Evolutionary conservation across 2,797 vertebrate genomes (phyloP), one percentile per base, ranked within the genome.

Genomic region (Danio albolineatus): DNA sequence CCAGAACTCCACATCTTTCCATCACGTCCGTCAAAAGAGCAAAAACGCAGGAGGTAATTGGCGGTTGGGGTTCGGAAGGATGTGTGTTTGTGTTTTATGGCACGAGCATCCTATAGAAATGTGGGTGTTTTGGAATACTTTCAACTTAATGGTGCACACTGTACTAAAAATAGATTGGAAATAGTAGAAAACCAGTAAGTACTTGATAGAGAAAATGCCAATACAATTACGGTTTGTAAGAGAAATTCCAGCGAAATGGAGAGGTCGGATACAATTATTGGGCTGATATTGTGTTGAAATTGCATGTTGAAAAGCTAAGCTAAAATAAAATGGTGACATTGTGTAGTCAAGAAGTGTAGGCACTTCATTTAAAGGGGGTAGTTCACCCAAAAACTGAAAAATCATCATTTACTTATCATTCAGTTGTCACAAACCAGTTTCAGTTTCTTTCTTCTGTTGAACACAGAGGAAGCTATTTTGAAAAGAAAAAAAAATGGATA

Each of bases 21-120:
- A 91, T 92, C 90, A 90, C 83, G 83, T 76, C 84, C 83, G 88
- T 90, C 88, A 87, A 81, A 83, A 9, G 38, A 72, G 76, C 76
- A 79, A 28, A 28, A 72, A 80, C 38, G 17, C 43, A n/a, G 79
- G 70, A 87, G 80, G 65, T 84, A 89, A 90, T 90, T 91, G 44
- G 53, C 57, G 21, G 67, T 36, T 62, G 36, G 60, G 12, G 21
- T 41, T 9, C 13, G 19, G 72, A 69, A 54, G 54, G 7, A 10
- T 74, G 44, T 39, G n/a, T 48, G 69, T 67, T 41, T 67, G 54
- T 41, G 51, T 67, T 66, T 61, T 61, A 61, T 61, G 46, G 56
- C 56, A 61, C 39, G 19, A 49, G 64, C 60, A 19, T 54, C 43
- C 14, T 39, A 57, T 49, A 39, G 41, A 46, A 46, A 39, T 36